Evolutionary conservation across 2,797 vertebrate genomes (phyloP).

Genomic region (Protosalanx chinensis): DNA sequence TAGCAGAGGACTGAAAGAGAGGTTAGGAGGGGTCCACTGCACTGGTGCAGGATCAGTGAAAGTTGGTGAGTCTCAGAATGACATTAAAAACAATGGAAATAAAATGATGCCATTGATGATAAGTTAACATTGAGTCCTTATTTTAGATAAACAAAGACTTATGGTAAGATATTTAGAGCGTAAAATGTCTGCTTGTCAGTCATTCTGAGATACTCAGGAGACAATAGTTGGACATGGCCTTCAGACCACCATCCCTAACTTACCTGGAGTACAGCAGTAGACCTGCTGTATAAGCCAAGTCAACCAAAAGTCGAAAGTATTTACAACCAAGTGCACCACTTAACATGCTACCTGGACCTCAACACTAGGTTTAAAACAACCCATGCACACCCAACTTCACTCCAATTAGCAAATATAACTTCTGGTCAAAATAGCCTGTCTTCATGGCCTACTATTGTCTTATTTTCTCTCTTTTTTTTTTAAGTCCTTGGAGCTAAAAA

Average conservation of each 20-base stretch:
- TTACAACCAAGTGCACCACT: not conserved
- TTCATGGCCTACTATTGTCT: no score
- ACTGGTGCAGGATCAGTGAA: constrained; percentile 7
- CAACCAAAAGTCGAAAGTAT: not conserved
- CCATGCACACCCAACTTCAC: not conserved
- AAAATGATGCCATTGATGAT: not conserved
- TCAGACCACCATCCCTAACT: not conserved
- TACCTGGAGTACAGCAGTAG: not conserved
- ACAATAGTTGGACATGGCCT: not conserved
- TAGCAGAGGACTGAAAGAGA: not conserved
- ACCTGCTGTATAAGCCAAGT: not conserved
- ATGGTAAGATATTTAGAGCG: not conserved
- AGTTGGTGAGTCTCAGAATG: constrained; percentile 8
- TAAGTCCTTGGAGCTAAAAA: no score
- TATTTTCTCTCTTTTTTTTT: no score
- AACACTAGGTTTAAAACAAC: not conserved
- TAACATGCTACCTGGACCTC: constrained; percentile 5
- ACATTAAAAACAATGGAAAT: not conserved
- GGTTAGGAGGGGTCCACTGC: constrained; percentile 4
- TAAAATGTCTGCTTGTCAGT: not conserved
- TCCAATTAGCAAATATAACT: not conserved
- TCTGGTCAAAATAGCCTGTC: not conserved
- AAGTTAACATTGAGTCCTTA: not conserved
- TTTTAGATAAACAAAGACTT: not conserved
- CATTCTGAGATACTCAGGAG: constrained; percentile 17